Percentiles rank a stretch among this genome's conserved stretches.
These are phyloP conservation scores for Saccostrea cuccullata DNA, from an alignment of 1,140 invertebrate species.

Conservation along the genomic window DNA sequence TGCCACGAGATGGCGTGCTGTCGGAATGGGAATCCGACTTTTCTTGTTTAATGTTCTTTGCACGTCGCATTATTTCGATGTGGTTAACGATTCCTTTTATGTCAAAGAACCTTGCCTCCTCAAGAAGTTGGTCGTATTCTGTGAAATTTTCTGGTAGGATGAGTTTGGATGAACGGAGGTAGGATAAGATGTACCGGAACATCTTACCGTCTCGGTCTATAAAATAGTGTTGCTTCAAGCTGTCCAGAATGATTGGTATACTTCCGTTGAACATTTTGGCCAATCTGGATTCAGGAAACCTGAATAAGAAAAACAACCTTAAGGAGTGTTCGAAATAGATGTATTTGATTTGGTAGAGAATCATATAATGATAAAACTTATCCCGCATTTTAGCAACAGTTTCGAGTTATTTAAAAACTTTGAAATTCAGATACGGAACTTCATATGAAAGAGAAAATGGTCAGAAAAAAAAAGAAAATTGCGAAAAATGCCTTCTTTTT, in stretches of 20 bases:
- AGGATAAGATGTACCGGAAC: conserved; percentile 97
- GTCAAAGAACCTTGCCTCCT: conserved; percentile 95
- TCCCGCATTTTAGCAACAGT: too few species aligned
- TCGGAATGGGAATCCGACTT: conserved; percentile 54
- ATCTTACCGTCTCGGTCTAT: conserved; percentile 97
- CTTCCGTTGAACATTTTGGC: conserved; percentile 97
- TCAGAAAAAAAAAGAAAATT: too few species aligned
- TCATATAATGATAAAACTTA: too few species aligned
- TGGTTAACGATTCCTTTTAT: conserved; percentile 84
- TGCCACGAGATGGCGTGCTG: background rate
- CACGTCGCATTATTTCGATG: conserved; percentile 86
- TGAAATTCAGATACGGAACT: too few species aligned
- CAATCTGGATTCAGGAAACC: conserved; percentile 94
- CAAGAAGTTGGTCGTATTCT: conserved; percentile 92
- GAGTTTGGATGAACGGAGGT: conserved; percentile 92
- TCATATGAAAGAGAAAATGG: too few species aligned
- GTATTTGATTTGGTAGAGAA: too few species aligned
- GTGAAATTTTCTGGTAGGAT: conserved; percentile 92
- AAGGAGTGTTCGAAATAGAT: too few species aligned
- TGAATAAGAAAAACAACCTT: conserved; percentile 79
- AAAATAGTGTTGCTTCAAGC: conserved; percentile 98
- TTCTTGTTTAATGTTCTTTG: conserved; percentile 80
- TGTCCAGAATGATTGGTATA: conserved; percentile 97
- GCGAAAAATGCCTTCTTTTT: background rate
- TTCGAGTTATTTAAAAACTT: too few species aligned